Conservation (phyloP, 2,797 vertebrate species). For the Pseudochromis fuscus region DNA sequence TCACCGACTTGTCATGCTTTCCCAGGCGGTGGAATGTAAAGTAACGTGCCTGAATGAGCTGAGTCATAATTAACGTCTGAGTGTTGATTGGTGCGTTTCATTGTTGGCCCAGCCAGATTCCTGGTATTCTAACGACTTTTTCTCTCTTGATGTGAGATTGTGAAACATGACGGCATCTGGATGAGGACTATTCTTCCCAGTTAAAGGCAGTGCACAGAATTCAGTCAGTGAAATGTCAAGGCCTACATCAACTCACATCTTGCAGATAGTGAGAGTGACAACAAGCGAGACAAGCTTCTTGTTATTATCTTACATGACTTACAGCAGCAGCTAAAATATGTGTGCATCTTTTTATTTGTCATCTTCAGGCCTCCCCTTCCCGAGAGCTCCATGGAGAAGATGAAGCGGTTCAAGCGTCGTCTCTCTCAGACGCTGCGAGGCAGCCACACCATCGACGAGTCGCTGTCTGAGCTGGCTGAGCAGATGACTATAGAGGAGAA, state of each 20-base stretch:
- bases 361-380: slow-evolving; percentile 87
- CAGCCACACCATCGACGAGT: slow-evolving; percentile 97
- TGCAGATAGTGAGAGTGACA: slow-evolving; percentile 11
- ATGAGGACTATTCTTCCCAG: slow-evolving; percentile 30
- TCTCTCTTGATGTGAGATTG: slow-evolving; percentile 45
- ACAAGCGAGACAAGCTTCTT: slow-evolving; percentile 22
- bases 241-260: slow-evolving; percentile 16
- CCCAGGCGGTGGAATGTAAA: slow-evolving; percentile 62
- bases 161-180: slow-evolving; percentile 50
- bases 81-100: slow-evolving; percentile 38
- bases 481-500: slow-evolving; percentile 98
- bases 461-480: slow-evolving; percentile 94
- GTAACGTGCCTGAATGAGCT: slow-evolving; percentile 53
- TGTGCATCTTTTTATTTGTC: slow-evolving; percentile 10
- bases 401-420: slow-evolving; percentile 96
- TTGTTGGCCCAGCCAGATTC: slow-evolving; percentile 39
- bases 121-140: slow-evolving; percentile 36
- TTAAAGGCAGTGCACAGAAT: slow-evolving; percentile 20
- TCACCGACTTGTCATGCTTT: slow-evolving; percentile 68
- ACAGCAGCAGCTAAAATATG: background rate
- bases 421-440: slow-evolving; percentile 94
- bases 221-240: slow-evolving; percentile 38
- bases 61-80: slow-evolving; percentile 73
- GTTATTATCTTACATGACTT: background rate
- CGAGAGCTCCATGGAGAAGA: slow-evolving; percentile 88